Conservation (phyloP, 2,888 invertebrate species). For the Octonoba sinensis region DNA sequence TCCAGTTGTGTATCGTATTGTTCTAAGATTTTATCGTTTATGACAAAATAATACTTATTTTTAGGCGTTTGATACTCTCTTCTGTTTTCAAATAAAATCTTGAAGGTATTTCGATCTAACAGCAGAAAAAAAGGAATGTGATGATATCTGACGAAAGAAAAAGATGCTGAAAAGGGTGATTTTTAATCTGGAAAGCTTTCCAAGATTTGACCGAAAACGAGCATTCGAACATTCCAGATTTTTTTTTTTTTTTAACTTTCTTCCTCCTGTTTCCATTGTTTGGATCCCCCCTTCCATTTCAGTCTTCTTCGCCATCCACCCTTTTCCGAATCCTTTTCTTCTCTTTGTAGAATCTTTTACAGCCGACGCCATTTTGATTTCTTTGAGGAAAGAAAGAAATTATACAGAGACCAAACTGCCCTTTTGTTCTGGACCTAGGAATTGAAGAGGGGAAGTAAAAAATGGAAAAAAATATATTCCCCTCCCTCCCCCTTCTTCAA, state of each 20-base stretch:
- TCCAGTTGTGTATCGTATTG: no score
- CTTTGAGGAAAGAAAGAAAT: conserved; percentile 42
- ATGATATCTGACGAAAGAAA: conserved; percentile 13
- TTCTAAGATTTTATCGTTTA: no score
- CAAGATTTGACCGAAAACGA: conserved; percentile 34
- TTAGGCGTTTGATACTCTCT: no score
- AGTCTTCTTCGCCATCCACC: not conserved
- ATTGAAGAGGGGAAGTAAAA: conserved; percentile 9
- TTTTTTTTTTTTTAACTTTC: conserved; percentile 22
- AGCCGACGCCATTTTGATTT: conserved; percentile 55
- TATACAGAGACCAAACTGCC: conserved; percentile 59
- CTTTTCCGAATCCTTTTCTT: conserved; percentile 1
- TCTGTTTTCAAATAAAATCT: no score
- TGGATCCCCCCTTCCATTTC: conserved; percentile 4
- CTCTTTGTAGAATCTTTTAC: conserved; percentile 10
- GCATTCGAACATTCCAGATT: conserved; percentile 42
- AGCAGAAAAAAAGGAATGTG: not conserved
- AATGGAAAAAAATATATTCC: not conserved
- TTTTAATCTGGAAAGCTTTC: conserved; percentile 54
- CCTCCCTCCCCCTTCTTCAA: conserved; percentile 31
- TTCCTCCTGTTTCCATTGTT: not conserved
- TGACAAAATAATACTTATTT: no score
- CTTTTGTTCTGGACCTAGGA: conserved; percentile 55
- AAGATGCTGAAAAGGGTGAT: conserved; percentile 47
- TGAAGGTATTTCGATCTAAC: no score